Base-by-base conservation (phyloP, 2,888 invertebrate species). In the Macrosoma leucophasiata region DNA sequence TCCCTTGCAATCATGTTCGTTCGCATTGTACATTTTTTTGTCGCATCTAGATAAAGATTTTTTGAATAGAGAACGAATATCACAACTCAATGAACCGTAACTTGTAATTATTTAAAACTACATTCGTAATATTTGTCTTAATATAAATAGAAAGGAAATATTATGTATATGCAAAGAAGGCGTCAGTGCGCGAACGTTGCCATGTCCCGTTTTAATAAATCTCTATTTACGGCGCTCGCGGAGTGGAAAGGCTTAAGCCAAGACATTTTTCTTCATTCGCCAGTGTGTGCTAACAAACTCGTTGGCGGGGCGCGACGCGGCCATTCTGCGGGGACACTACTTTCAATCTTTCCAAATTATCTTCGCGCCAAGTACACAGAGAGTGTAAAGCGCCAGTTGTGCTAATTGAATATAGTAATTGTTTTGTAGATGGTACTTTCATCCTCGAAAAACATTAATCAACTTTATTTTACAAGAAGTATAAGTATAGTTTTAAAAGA, bases 191-290 rank as follows among this genome's bases (percentile, higher is more conserved):
- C 49, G 65, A 70, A 66, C 66, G 66, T 65, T 61, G 61, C 55
- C n/a, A n/a, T 69, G 70, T 69, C 73, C 71, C 73, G 72, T 75
- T 77, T 75, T 76, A 77, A 81, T 82, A 82, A 82, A 82, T 81
- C 81, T 82, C 73, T 78, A 79, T 82, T 81, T 77, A 73, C 75
- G 70, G 71, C 71, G 73, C 70, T 62, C 69, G 68, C 63, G 62
- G 73, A 73, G 76, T 69, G 73, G 73, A 70, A 69, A 72, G 77
- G 73, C 78, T 78, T 79, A 77, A 74, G 74, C 75, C 65, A 61
- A 71, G 72, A 78, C 79, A 82, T 82, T 79, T 81, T 81, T 82
- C 81, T 81, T 81, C 79, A 82, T 82, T 79, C 77, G 68, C 41
- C 35, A n/a, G 70, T 74, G 64, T 74, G 74, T 66, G 73, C 72